Percentiles rank a stretch among this genome's conserved stretches.
phyloP scores from a whole-genome alignment of 2,888 invertebrate species.

The Lamellibrachia satsuma region DNA sequence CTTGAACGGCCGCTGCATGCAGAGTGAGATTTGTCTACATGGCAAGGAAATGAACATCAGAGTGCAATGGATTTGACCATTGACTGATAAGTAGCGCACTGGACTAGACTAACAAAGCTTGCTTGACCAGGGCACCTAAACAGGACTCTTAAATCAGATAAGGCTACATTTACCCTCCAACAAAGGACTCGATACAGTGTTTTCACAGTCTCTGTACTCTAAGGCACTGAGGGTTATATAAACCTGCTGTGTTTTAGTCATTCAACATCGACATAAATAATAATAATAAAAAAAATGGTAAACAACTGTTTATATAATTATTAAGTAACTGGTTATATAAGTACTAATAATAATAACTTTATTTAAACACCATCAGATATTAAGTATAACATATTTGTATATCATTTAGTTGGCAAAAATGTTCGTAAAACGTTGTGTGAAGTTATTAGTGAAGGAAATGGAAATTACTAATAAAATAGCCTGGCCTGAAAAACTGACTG shows the following conservation, averaged over 20 bases:
- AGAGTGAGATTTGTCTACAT: background rate
- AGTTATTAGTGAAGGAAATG: background rate
- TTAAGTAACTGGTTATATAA: too few relatives aligned
- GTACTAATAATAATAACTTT: too few relatives aligned
- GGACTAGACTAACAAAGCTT: conserved; percentile 12
- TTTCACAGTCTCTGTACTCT: background rate
- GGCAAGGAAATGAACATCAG: background rate
- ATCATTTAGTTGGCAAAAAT: background rate
- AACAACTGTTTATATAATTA: background rate
- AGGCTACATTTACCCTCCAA: background rate
- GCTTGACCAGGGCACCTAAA: background rate
- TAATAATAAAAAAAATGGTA: background rate
- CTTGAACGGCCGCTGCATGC: background rate
- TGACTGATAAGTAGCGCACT: background rate
- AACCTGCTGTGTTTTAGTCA: background rate
- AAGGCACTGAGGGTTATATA: background rate
- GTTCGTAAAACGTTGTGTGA: background rate
- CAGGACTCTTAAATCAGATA: background rate
- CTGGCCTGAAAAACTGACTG: background rate
- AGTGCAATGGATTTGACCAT: background rate
- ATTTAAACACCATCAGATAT: too few relatives aligned
- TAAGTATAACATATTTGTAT: background rate
- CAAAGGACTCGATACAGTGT: background rate
- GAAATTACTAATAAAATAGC: background rate
- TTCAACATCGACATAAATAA: background rate